A percentile compares a stretch with the other conserved stretches of the same genome.
Evolutionary conservation across 2,113 vertebrate species (phyloP).

Genomic region (Cacatua alba): DNA sequence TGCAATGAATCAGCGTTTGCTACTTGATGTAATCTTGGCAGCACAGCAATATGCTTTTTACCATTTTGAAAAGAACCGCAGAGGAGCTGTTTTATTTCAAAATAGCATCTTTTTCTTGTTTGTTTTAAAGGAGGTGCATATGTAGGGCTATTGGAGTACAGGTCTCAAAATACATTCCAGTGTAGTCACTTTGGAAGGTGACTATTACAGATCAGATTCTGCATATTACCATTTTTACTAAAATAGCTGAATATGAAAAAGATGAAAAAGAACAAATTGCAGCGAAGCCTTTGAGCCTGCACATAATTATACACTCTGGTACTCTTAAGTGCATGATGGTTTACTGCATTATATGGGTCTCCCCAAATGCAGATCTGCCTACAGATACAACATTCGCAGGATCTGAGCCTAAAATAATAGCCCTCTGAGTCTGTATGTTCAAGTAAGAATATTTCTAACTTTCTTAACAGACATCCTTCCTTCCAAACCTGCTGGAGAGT

Average conservation of each 20-base stretch:
- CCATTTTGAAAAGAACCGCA: not conserved
- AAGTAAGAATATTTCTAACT: not conserved
- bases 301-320: not conserved
- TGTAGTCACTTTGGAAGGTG: not conserved
- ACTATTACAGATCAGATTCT: not conserved
- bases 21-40: slow-evolving; percentile 12
- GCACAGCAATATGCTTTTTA: not conserved
- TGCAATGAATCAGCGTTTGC: slow-evolving; percentile 38
- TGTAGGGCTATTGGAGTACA: not conserved
- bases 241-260: not conserved
- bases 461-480: not conserved
- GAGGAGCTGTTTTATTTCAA: slow-evolving; percentile 14
- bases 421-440: not conserved
- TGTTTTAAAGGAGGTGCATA: not conserved
- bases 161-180: not conserved
- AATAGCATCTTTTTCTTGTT: not conserved
- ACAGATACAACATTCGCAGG: not conserved
- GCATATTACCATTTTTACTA: not conserved
- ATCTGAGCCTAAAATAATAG: not conserved
- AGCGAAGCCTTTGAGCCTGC: not conserved
- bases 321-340: not conserved
- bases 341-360: not conserved
- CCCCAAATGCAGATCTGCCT: not conserved
- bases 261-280: not conserved
- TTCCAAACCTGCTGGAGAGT: not conserved